Evolutionary conservation across 2,888 invertebrate genomes (phyloP), one percentile per base, ranked within the genome.

Genomic region (Apamea sordens): DNA sequence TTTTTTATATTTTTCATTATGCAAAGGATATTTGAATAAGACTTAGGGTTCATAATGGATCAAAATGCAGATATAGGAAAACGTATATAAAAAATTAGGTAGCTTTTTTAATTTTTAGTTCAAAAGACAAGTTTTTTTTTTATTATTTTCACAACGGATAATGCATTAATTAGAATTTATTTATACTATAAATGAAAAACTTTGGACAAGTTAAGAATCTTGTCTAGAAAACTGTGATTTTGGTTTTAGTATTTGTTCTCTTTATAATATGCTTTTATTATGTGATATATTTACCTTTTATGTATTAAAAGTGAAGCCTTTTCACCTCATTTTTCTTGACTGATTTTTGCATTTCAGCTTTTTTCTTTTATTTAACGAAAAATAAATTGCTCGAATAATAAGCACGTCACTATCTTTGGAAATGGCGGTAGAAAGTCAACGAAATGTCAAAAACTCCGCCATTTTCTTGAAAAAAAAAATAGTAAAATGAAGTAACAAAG

Each of bases 191-290:
- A 93, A 93, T 92, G 93, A 93, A 94, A 93, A 93, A 89, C 90
- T 92, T 91, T 91, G 94, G 96, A 91, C 96, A 94, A 95, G 95
- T 95, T 95, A 91, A 92, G 92, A 96, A 95, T 94, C 93, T 96
- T 95, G 96, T 96, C 96, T 94, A 92, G 92, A 92, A 92, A 94
- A 92, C 97, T 97, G 96, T 97, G 96, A 97, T 97, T 96, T 97
- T 95, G 95, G 95, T 96, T 96, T 96, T 96, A 96, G 94, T 96
- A 96, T 94, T 94, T 93, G 93, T 93, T 94, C 90, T 92, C 93
- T 93, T 93, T 87, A 85, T 86, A 83, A 93, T 77, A 94, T 95
- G 95, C 95, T 96, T 96, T 91, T 94, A 93, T 93, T 94, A 95
- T 96, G 96, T 96, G 96, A 96, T 96, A 96, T 95, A 93, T 92